Evolutionary conservation across 2,797 vertebrate species (phyloP), one percentile per base, ranked within the genome.

Genomic region (Muscicapa comitata): DNA sequence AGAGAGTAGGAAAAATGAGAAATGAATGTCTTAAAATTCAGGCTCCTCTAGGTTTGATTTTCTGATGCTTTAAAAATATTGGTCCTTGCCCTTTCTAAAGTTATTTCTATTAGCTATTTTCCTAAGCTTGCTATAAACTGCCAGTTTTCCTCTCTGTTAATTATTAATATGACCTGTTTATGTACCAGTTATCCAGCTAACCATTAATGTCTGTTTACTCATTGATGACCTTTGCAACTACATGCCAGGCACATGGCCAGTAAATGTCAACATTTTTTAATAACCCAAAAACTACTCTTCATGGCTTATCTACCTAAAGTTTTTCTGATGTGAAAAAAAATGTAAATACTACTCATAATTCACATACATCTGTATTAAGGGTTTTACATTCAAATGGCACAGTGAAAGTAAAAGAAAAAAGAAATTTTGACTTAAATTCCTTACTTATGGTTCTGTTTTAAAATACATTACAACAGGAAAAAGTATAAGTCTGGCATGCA

Each of bases 161-260:
- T 99, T 98, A 99, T 99, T 99, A 99, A 99, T 98, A 95, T 98
- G 98, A 99, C 98, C 98, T 97, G 98, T 98, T 99, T 99, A 98
- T 99, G 99, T 99, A 98, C 98, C 98, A 98, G 98, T 98, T 98
- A 98, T 98, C 98, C 98, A 97, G 99, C 99, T 99, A 99, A 99
- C 98, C 99, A 99, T 99, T 99, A 99, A 99, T 99, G 99, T 98
- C 98, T 99, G 98, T 99, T 99, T 99, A 98, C 98, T 98, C 99
- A 98, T 97, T 97, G 98, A 98, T 99, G 99, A 99, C 99, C 99
- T 99, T 98, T 98, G 98, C 98, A 98, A 98, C 98, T 98, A 97
- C 94, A 97, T 98, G 97, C 96, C 97, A 98, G 97, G 97, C 98
- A 98, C 98, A 98, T 98, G 98, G 98, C 98, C 98, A 96, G 97